Percentiles rank a stretch among this genome's conserved stretches.
These are phyloP conservation scores for rat (Rattus norvegicus) DNA, from an alignment of 2,113 vertebrate genomes.

Conservation along the genomic window DNA sequence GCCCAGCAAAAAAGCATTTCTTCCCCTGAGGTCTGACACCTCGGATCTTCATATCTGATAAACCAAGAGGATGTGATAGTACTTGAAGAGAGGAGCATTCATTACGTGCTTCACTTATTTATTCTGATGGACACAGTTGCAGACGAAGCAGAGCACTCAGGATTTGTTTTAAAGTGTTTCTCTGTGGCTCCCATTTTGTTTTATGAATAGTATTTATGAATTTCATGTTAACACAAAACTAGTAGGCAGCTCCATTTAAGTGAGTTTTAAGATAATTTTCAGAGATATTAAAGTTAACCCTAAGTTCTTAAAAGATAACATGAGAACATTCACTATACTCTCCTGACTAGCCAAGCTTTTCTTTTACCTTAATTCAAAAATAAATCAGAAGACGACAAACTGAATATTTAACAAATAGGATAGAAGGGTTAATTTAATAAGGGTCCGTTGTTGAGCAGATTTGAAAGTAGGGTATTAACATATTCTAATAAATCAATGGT, in stretches of 20 bases:
- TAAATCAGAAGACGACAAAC: slow-evolving; percentile 78
- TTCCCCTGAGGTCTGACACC: slow-evolving; percentile 68
- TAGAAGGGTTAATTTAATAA: slow-evolving; percentile 78
- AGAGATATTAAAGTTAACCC: slow-evolving; percentile 62
- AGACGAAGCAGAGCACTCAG: slow-evolving; percentile 79
- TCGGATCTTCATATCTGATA: slow-evolving; percentile 63
- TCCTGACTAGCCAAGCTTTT: slow-evolving; percentile 78
- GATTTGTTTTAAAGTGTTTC: slow-evolving; percentile 83
- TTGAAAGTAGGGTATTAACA: slow-evolving; percentile 81
- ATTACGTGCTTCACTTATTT: slow-evolving; percentile 80
- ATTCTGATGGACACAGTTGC: slow-evolving; percentile 74
- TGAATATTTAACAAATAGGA: slow-evolving; percentile 79
- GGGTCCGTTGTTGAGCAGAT: slow-evolving; percentile 79
- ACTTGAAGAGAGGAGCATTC: slow-evolving; percentile 80
- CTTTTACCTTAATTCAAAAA: slow-evolving; percentile 77
- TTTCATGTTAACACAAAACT: slow-evolving; percentile 65
- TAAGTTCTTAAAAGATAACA: slow-evolving; percentile 78
- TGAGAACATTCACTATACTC: slow-evolving; percentile 81
- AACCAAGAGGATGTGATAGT: slow-evolving; percentile 66
- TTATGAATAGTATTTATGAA: slow-evolving; percentile 79
- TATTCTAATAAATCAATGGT: slow-evolving; percentile 82
- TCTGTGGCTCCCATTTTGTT: slow-evolving; percentile 77
- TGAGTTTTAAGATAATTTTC: slow-evolving; percentile 72
- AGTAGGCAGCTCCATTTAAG: slow-evolving; percentile 65
- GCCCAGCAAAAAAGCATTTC: slow-evolving; percentile 50